Base-by-base conservation (phyloP, 2,797 vertebrate genomes). In the Pitangus sulphuratus region DNA sequence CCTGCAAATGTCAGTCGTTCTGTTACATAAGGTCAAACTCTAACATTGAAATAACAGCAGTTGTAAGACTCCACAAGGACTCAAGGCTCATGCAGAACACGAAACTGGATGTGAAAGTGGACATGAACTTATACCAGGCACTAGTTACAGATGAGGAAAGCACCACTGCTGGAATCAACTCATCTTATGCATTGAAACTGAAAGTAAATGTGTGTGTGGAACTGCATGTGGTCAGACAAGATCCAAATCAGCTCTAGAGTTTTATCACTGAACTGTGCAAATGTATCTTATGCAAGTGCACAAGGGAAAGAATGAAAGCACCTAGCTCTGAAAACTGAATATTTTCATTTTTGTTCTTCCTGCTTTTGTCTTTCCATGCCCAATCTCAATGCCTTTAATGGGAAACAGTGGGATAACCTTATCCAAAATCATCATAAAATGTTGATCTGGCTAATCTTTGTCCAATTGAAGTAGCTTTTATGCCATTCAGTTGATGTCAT, bases 171-270 rank as follows among this genome's bases (percentile, higher is more conserved):
- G 40, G 19, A 75, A 54, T 80, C 30, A 45, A 70, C 33, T 24
- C 4, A 6, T 56, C 17, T 40, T 30, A 5, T 17, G 5, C 11
- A 12, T 70, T 83, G 14, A 88, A 48, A 35, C 15, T 57, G 40
- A 12, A 69, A 69, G 10, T 15, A 74, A 77, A 85, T 30, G 33
- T n/a, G 2, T 42, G 13, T 50, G 25, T 75, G 62, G 69, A 91
- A 57, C 10, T 18, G 3, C 14, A 2, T 1, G 1, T 57, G 84
- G 84, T 84, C 65, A 53, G 22, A 16, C 2, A n/a, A 68, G 40
- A 33, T 18, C 21, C 2, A 37, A 72, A 28, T 0, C 4, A 65
- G 4, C 2, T 21, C 8, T 15, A 26, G 15, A 33, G 18, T 35
- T 50, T 77, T 60, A 15, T 31, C 4, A 1, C 39, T 78, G 37